A percentile compares a stretch with the other conserved stretches of the same genome.
phyloP scores from a whole-genome alignment of 2,888 invertebrate species.

The Microctonus aethiopoides region DNA sequence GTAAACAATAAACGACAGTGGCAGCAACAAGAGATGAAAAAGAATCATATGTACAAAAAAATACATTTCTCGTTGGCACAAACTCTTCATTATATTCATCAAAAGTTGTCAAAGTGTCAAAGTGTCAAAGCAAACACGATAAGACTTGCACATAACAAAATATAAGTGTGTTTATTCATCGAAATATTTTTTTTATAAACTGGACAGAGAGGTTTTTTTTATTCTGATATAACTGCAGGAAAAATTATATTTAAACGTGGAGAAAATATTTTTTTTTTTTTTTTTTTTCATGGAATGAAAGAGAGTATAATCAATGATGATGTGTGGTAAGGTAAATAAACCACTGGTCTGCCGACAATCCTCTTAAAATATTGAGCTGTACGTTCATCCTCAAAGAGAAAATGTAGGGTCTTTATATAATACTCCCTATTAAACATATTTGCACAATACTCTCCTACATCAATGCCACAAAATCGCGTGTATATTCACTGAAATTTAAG shows the following conservation, averaged over 20 bases:
- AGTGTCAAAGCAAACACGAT: neutral
- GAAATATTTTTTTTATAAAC: too few species aligned
- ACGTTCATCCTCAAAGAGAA: neutral
- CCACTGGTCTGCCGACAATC: neutral
- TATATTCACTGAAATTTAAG: conserved; percentile 21
- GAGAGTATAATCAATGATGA: neutral
- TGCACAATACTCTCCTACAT: neutral
- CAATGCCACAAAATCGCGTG: neutral
- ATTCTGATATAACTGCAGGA: neutral
- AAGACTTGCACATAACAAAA: neutral
- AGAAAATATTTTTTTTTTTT: neutral
- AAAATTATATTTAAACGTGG: neutral
- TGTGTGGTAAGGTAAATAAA: neutral
- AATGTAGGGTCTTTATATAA: neutral
- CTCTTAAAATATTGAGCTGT: neutral
- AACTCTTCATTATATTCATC: neutral
- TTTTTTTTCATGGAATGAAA: neutral
- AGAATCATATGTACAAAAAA: too few species aligned
- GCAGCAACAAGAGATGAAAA: too few species aligned
- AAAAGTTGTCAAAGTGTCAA: neutral
- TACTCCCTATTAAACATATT: neutral
- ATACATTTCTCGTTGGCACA: too few species aligned
- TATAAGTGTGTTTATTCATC: neutral
- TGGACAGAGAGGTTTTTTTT: too few species aligned
- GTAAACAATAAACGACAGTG: too few species aligned